A percentile compares a stretch with the other conserved stretches of the same genome.
Conservation (phyloP, 2,113 vertebrate genomes). For the human region DNA sequence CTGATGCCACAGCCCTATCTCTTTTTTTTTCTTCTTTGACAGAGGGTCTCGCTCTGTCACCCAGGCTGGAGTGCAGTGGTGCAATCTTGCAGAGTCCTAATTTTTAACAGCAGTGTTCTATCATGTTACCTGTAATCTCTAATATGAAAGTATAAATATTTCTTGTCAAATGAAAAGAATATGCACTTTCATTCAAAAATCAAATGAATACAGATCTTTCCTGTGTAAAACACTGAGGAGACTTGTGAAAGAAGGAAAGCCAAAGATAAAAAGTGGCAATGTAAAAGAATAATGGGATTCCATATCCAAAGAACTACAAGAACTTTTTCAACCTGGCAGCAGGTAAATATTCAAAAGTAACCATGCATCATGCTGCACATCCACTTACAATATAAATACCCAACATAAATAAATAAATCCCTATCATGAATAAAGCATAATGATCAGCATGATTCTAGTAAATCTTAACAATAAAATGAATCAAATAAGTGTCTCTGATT, state of each 20-base stretch:
- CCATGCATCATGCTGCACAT: not conserved
- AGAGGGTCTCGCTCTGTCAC: too few relatives aligned
- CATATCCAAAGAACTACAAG: not conserved
- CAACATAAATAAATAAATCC: not conserved
- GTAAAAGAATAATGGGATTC: not conserved
- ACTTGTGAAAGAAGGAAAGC: not conserved
- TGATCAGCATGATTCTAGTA: not conserved
- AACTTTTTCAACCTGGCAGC: not conserved
- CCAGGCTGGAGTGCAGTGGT: too few relatives aligned
- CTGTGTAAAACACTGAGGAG: not conserved
- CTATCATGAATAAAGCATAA: not conserved
- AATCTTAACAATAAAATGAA: not conserved
- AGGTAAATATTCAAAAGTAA: not conserved
- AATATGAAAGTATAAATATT: not conserved
- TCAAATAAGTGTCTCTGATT: not conserved
- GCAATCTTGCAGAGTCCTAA: too few relatives aligned
- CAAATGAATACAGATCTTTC: not conserved
- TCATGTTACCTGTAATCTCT: not conserved
- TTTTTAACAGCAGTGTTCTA: not conserved
- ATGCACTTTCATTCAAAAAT: not conserved
- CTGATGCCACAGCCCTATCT: not conserved
- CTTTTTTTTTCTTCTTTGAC: not conserved
- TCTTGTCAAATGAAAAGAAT: constrained; percentile 8
- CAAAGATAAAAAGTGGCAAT: not conserved
- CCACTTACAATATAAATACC: not conserved